A percentile compares a stretch with the other conserved stretches of the same genome.
Evolutionary conservation across 2,113 vertebrate genomes (phyloP).

Genomic region (Oncorhynchus masou): DNA sequence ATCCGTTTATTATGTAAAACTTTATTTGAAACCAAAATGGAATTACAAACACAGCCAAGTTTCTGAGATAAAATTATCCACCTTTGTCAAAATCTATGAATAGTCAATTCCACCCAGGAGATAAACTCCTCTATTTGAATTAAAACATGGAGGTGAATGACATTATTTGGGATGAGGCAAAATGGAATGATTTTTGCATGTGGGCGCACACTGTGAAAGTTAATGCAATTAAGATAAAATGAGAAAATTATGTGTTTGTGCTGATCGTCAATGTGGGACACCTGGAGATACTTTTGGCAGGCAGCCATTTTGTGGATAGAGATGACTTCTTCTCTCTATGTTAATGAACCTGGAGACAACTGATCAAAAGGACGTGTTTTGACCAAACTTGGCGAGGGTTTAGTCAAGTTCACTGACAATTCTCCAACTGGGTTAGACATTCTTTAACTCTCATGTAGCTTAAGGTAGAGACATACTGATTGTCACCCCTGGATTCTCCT

Average conservation of each 20-base stretch:
- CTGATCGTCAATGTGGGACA: background rate
- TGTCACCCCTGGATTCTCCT: too few species aligned
- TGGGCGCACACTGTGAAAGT: background rate
- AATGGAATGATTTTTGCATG: background rate
- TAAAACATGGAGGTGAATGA: background rate
- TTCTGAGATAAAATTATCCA: too few species aligned
- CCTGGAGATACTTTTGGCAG: background rate
- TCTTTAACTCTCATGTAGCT: too few species aligned
- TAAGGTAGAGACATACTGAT: too few species aligned
- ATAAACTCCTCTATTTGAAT: background rate
- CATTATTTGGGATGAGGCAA: background rate
- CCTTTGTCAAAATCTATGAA: too few species aligned
- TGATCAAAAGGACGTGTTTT: too few species aligned
- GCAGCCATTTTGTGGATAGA: background rate
- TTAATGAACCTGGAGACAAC: too few species aligned
- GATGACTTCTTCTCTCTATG: too few species aligned
- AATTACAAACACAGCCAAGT: background rate
- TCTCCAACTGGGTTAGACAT: too few species aligned
- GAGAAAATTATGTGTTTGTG: background rate
- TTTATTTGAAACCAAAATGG: background rate
- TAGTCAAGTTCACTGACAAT: too few species aligned
- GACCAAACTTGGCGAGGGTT: too few species aligned
- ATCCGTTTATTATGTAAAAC: background rate
- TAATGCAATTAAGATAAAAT: slow-evolving; percentile 8
- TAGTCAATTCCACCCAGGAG: too few species aligned